Base-by-base conservation (phyloP, 2,888 invertebrate genomes). In the Plagodis pulveraria region DNA sequence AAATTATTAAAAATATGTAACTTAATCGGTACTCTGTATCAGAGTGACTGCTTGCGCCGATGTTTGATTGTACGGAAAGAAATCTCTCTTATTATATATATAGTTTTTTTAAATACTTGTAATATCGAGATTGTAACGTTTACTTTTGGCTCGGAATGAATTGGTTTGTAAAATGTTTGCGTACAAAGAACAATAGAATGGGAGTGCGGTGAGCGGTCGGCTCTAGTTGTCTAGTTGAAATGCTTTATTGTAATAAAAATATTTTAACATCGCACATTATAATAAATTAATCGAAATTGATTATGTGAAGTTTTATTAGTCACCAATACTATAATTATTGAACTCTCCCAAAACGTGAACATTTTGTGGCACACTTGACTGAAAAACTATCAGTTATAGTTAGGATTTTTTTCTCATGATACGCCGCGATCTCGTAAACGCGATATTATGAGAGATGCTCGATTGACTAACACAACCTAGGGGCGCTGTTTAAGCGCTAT, bases 191-290 rank as follows among this genome's bases (percentile, higher is more conserved):
- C 79, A 78, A 80, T 84, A 80, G 81, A 65, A 64, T 67, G 70
- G 10, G 67, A 58, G 59, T 63, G 77, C 76, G 77, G 75, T 76
- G 76, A 70, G 73, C 75, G 82, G 77, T 78, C 78, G 77, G 81
- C 78, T 80, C 77, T 72, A 74, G 76, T 73, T 76, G 72, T 81
- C 77, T 84, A 80, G 84, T 84, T 86, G 80, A 87, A 85, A 87
- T 89, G 91, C 91, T 92, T 91, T 89, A 89, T 87, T 86, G 86
- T 91, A 81, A 82, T 84, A 89, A 90, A 90, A 84, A 86, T 91
- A 90, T 91, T 91, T 91, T 92, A 92, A 92, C 92, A 92, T 91
- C 91, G 91, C 92, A 92, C 92, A 91, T 91, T 87, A 90, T 87
- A 91, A 91, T 91, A 92, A 92, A 92, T 92, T 91, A 92, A 92